These are phyloP conservation scores for Drosophila fuyamai DNA, from an alignment of 1,140 invertebrate genomes.

Conservation along the genomic window DNA sequence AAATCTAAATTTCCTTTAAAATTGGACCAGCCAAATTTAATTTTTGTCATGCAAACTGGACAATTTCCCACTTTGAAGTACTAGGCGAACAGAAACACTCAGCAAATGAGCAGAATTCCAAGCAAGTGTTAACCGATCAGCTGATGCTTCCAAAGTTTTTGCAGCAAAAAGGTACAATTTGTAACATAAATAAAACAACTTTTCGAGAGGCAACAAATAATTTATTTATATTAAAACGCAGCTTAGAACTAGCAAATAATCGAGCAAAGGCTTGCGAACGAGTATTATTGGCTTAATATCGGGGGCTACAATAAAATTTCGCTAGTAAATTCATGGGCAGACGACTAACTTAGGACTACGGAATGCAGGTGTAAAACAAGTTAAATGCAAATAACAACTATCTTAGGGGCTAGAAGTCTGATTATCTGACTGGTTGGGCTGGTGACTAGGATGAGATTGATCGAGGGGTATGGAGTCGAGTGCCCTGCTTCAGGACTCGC, in stretches of 20 bases:
- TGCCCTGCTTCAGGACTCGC: conserved; percentile 37
- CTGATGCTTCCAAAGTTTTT: too few species aligned
- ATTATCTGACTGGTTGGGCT: conserved; percentile 30
- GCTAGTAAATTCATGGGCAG: conserved; percentile 60
- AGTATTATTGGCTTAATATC: conserved; percentile 54
- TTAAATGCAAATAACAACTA: conserved; percentile 59
- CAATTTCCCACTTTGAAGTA: too few species aligned
- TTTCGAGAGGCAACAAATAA: conserved; percentile 74
- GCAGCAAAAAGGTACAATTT: not conserved
- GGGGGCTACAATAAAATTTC: conserved; percentile 51
- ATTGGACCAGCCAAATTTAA: too few species aligned
- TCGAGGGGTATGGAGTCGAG: not conserved
- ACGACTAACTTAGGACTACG: conserved; percentile 45
- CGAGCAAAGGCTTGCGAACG: conserved; percentile 41
- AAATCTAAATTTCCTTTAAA: too few species aligned
- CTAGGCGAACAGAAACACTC: too few species aligned
- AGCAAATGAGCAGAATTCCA: too few species aligned
- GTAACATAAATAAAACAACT: not conserved
- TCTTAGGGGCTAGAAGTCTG: conserved; percentile 25
- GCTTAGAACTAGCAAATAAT: conserved; percentile 73
- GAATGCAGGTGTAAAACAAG: conserved; percentile 53
- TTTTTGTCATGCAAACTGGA: too few species aligned
- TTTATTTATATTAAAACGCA: conserved; percentile 67
- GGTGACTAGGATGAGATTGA: conserved; percentile 17
- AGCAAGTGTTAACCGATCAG: too few species aligned